Evolutionary conservation across 2,797 vertebrate genomes (phyloP).

Genomic region (Harpagifer antarcticus): DNA sequence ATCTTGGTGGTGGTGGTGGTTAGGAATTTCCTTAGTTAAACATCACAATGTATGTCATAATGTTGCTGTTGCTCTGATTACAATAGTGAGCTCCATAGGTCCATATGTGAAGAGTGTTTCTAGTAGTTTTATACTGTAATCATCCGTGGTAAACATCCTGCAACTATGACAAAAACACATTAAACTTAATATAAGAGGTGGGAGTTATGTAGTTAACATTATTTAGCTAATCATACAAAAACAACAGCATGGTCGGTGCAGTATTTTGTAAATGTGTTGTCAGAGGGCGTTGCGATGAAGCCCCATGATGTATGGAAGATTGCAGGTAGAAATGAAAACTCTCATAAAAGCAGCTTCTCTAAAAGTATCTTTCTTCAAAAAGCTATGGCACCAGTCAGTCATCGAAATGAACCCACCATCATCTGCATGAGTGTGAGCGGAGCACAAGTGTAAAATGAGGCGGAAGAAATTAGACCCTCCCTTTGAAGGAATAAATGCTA

Average conservation of each 20-base stretch:
- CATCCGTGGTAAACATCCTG: not conserved
- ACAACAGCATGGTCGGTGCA: not conserved
- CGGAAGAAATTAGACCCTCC: constrained; percentile 8
- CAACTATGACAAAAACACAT: not conserved
- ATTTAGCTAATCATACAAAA: not conserved
- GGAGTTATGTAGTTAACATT: not conserved
- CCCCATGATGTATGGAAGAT: not conserved
- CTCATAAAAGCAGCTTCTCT: not conserved
- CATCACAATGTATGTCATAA: not conserved
- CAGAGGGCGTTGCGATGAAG: constrained; percentile 6
- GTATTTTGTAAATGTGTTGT: constrained; percentile 12
- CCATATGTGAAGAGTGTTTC: not conserved
- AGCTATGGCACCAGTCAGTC: constrained; percentile 54
- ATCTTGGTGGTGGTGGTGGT: not conserved
- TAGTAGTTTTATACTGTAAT: not conserved
- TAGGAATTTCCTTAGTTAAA: not conserved
- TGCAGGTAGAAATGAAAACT: constrained; percentile 13
- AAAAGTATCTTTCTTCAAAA: constrained; percentile 3
- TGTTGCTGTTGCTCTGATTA: not conserved
- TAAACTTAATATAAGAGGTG: not conserved
- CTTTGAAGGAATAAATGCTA: constrained; percentile 22
- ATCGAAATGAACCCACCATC: not conserved
- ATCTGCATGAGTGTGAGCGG: not conserved
- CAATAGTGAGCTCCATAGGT: not conserved
- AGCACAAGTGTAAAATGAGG: not conserved